Percentiles rank a stretch among this genome's conserved stretches.
Evolutionary conservation across 2,888 invertebrate species (phyloP).

Genomic region (Ochlodes sylvanus): DNA sequence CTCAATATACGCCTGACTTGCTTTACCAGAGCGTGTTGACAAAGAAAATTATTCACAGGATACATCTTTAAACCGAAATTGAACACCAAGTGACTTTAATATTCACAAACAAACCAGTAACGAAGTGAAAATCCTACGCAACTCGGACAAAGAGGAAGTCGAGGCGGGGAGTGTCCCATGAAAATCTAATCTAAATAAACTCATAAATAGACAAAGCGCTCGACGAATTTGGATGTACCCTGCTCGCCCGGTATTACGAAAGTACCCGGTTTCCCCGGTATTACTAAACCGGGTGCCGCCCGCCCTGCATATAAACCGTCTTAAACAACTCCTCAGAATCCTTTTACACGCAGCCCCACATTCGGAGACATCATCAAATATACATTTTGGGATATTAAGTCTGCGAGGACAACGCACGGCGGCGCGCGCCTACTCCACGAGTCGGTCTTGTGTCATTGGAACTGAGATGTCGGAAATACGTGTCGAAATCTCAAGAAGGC

Average conservation of each 20-base stretch:
- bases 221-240: slow-evolving; percentile 55
- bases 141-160: slow-evolving; percentile 19
- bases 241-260: slow-evolving; percentile 41
- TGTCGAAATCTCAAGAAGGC: background rate
- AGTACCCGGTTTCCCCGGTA: slow-evolving; percentile 23
- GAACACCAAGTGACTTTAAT: slow-evolving; percentile 11
- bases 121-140: slow-evolving; percentile 26
- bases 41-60: background rate
- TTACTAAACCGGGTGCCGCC: slow-evolving; percentile 44
- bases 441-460: slow-evolving; percentile 41
- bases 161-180: slow-evolving; percentile 14
- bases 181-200: slow-evolving; percentile 52
- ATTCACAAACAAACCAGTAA: slow-evolving; percentile 18
- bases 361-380: slow-evolving; percentile 75
- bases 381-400: slow-evolving; percentile 75
- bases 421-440: slow-evolving; percentile 53
- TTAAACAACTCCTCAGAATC: slow-evolving; percentile 60
- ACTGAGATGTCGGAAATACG: slow-evolving; percentile 32
- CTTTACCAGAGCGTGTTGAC: background rate
- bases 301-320: slow-evolving; percentile 66
- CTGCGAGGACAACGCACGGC: slow-evolving; percentile 50
- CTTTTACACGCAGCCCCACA: slow-evolving; percentile 51
- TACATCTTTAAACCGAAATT: slow-evolving; percentile 6
- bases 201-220: slow-evolving; percentile 52
- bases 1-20: no score